A percentile compares a stretch with the other conserved stretches of the same genome.
These are phyloP conservation scores for Onychomys arenicola DNA, from an alignment of 2,797 vertebrate genomes.

Conservation along the genomic window DNA sequence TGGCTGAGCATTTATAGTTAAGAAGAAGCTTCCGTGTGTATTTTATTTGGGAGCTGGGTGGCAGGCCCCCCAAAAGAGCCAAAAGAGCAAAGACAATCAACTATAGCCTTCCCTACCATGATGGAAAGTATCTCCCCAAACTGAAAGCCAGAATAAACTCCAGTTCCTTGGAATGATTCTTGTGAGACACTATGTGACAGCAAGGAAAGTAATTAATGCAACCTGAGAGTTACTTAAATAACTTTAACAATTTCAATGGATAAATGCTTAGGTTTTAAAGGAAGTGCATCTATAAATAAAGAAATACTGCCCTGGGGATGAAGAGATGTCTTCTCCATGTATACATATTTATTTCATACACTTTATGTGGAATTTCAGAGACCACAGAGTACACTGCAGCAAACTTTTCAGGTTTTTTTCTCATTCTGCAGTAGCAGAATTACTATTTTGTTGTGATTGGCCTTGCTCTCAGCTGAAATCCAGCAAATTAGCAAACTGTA, in stretches of 20 bases:
- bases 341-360: background rate
- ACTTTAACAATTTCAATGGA: background rate
- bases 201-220: background rate
- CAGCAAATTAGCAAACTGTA: background rate
- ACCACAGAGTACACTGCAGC: background rate
- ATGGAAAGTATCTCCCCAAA: background rate
- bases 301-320: background rate
- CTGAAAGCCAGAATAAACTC: background rate
- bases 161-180: background rate
- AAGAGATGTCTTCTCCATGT: background rate
- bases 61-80: too few species aligned
- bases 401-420: background rate
- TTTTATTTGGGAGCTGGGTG: too few species aligned
- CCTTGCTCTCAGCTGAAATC: background rate
- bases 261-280: background rate
- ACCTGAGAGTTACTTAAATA: background rate
- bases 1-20: too few species aligned
- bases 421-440: background rate
- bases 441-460: background rate
- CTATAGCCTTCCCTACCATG: too few species aligned
- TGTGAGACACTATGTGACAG: background rate
- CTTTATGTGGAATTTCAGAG: background rate
- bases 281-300: slow-evolving; percentile 19
- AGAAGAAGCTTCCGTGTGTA: too few species aligned
- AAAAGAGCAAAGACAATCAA: too few species aligned